Conservation (phyloP, 2,797 vertebrate genomes). For the Varecia variegata region DNA sequence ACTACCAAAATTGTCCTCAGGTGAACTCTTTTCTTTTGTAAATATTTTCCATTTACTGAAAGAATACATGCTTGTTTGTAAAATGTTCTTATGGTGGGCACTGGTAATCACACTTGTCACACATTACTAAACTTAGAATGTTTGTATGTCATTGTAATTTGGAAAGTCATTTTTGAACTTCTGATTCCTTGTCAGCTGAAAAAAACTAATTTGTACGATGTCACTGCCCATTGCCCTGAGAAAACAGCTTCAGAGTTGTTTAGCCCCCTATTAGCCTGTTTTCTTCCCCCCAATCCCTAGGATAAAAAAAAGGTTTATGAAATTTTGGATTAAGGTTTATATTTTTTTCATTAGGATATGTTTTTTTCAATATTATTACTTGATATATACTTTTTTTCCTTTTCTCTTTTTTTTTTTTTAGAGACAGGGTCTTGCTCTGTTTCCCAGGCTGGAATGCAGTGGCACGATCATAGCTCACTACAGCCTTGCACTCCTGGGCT, state of each 20-base stretch:
- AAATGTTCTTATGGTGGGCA: background rate
- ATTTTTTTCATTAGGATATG: background rate
- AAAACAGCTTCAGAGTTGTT: background rate
- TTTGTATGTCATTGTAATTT: background rate
- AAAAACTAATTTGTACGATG: background rate
- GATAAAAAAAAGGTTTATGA: background rate
- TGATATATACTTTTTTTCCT: too few relatives aligned
- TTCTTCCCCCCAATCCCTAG: background rate
- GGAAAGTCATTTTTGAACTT: background rate
- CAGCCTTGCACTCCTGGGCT: too few relatives aligned
- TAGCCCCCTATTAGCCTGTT: background rate
- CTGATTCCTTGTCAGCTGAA: background rate
- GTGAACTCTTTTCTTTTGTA: background rate
- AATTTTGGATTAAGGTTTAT: background rate
- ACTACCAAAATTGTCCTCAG: background rate
- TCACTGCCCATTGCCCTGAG: background rate
- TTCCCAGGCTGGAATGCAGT: too few relatives aligned
- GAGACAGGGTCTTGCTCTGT: too few relatives aligned
- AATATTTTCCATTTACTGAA: conserved; percentile 7
- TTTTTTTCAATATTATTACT: background rate
- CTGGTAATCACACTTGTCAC: background rate
- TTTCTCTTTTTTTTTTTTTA: too few relatives aligned
- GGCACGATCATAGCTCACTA: too few relatives aligned
- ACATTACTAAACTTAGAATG: background rate
- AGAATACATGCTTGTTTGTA: background rate